Evolutionary conservation across 2,113 vertebrate species (phyloP), one percentile per base, ranked within the genome.

Genomic region (Nanorana parkeri): DNA sequence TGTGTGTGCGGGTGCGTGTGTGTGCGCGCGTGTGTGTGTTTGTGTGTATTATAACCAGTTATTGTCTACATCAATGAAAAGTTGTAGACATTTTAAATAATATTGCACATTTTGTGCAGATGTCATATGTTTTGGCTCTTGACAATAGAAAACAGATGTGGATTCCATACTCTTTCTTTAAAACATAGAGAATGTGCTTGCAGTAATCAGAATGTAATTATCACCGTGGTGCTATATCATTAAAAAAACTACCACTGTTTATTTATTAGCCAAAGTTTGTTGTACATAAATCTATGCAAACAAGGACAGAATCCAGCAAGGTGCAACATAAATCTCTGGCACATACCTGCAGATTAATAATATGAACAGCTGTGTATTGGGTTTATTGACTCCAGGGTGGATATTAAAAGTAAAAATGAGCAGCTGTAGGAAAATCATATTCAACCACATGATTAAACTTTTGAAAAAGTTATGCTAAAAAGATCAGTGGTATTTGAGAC

Each of bases 211-310:
- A 17, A 17, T 24, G 4, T 77, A 51, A 77, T 77, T 63, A 64
- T 65, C 23, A 65, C 41, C 60, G 26, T 26, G 75, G 23, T 47
- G 36, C 58, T 28, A 65, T 52, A 23, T 29, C 61, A 65, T 65
- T 77, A 77, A 26, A 36, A 36, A 77, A 61, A 65, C 24, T 28
- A 17, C 60, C 47, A 60, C 60, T 64, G 58, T 52, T 63, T 61
- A 51, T 64, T 24, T 63, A 60, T 24, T 51, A 64, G n/a, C n/a
- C 23, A 17, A n/a, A 47, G 36, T 77, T 64, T 77, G 21, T 21
- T 28, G 60, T 19, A 77, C 65, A 65, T 77, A 65, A 64, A 64
- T 77, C 75, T 65, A n/a, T 52, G 28, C 29, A 75, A 75, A 75
- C 55, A 75, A 61, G 56, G 28, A 21, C 29, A 60, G 72, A 23